Percentiles rank a stretch among this genome's conserved stretches.
Evolutionary conservation across 2,888 invertebrate genomes (phyloP).

Genomic region (Torymus texanus): DNA sequence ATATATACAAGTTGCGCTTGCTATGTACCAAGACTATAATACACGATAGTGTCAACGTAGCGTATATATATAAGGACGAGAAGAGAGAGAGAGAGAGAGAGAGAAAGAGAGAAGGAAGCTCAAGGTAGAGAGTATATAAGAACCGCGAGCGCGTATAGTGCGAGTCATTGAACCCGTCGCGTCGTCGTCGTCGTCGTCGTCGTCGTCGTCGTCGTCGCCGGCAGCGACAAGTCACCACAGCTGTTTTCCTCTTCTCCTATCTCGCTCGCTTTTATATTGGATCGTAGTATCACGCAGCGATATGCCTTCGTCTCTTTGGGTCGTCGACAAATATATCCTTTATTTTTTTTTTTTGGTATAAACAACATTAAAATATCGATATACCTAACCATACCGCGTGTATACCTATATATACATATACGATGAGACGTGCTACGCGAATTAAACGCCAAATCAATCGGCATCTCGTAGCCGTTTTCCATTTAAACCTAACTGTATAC

Average conservation of each 20-base stretch:
- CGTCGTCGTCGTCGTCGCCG: conserved; percentile 26
- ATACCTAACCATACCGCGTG: no score
- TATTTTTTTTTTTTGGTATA: no score
- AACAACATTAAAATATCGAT: no score
- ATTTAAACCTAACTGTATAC: no score
- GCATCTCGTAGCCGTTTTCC: no score
- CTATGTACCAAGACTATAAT: no score
- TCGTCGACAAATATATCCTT: no score
- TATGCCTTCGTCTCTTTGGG: neutral
- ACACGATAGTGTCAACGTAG: neutral
- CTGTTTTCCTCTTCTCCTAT: conserved; percentile 61
- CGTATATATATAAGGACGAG: conserved; percentile 28
- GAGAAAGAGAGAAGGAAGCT: conserved; percentile 45
- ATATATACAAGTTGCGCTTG: no score
- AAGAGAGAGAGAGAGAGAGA: conserved; percentile 5
- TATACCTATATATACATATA: no score
- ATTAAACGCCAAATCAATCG: no score
- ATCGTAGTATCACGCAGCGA: neutral
- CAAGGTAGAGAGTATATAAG: conserved; percentile 37
- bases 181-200: conserved; percentile 24
- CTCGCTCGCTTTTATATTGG: neutral
- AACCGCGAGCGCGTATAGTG: conserved; percentile 23
- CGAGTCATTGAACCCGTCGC: conserved; percentile 71
- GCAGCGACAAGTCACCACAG: conserved; percentile 48
- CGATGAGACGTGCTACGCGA: no score